These are phyloP conservation scores for Tokudaia tokunoshimensis DNA, from an alignment of 2,797 vertebrate genomes.

Conservation along the genomic window DNA sequence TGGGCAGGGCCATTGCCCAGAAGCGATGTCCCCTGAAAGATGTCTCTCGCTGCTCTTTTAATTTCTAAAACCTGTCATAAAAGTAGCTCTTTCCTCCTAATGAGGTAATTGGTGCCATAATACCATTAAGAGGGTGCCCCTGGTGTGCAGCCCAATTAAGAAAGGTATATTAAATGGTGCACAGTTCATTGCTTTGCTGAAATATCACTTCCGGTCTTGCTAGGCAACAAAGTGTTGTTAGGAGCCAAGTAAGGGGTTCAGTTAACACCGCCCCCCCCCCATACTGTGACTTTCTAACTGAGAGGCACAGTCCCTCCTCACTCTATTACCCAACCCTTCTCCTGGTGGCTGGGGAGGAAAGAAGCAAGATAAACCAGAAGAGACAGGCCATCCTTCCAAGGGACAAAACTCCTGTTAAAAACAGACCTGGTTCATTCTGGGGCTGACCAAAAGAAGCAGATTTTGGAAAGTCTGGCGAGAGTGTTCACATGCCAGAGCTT, in stretches of 20 bases:
- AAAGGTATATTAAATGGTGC: slow-evolving; percentile 64
- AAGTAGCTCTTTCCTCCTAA: slow-evolving; percentile 60
- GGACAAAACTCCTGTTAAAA: background rate
- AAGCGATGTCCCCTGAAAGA: background rate
- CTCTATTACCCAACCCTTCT: background rate
- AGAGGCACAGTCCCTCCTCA: slow-evolving; percentile 68
- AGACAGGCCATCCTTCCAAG: background rate
- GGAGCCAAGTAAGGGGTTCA: slow-evolving; percentile 32
- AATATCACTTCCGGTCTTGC: slow-evolving; percentile 37
- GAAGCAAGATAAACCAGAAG: slow-evolving; percentile 71
- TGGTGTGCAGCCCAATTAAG: slow-evolving; percentile 55
- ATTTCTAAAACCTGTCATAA: slow-evolving; percentile 62
- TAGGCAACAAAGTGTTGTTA: slow-evolving; percentile 52
- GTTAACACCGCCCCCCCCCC: background rate
- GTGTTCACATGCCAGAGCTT: background rate
- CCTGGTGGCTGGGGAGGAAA: slow-evolving; percentile 78
- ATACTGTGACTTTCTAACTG: slow-evolving; percentile 68
- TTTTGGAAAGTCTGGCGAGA: background rate
- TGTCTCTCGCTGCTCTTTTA: background rate
- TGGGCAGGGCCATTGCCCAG: background rate
- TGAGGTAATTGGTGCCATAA: slow-evolving; percentile 67
- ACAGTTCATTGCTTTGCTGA: slow-evolving; percentile 4
- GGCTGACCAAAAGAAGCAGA: background rate
- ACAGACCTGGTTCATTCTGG: background rate
- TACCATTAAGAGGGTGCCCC: slow-evolving; percentile 35